A percentile compares a stretch with the other conserved stretches of the same genome.
These are phyloP conservation scores for Burhinus bistriatus DNA, from an alignment of 2,113 vertebrate species.

Conservation along the genomic window DNA sequence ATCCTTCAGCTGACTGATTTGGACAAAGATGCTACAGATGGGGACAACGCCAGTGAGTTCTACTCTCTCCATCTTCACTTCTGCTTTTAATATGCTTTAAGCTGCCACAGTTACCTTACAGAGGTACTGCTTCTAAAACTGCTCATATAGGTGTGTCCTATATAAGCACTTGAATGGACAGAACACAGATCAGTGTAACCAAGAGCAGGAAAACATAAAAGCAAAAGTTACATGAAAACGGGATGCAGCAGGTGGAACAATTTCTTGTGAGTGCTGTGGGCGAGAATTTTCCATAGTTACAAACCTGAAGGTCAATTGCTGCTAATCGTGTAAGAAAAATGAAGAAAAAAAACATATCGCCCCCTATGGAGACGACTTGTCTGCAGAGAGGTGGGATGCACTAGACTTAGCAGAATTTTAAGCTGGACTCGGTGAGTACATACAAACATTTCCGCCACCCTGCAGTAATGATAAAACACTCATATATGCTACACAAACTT, in stretches of 20 bases:
- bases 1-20: background rate
- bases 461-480: background rate
- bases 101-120: background rate
- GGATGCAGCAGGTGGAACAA: background rate
- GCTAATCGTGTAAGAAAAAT: background rate
- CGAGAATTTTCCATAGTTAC: background rate
- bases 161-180: background rate
- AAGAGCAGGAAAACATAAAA: background rate
- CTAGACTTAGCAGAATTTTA: background rate
- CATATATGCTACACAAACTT: fast-evolving
- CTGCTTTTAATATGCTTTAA: background rate
- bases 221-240: background rate
- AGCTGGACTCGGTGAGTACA: background rate
- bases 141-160: background rate
- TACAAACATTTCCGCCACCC: background rate
- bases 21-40: background rate
- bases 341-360: background rate
- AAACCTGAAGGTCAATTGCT: background rate
- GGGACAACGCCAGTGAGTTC: background rate
- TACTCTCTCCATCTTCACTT: background rate
- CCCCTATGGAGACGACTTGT: background rate
- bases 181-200: background rate
- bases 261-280: background rate
- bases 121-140: background rate
- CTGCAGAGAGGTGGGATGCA: background rate